Evolutionary conservation across 1,140 invertebrate species (phyloP), one percentile per base, ranked within the genome.

Genomic region (Tetragonula clypearis): DNA sequence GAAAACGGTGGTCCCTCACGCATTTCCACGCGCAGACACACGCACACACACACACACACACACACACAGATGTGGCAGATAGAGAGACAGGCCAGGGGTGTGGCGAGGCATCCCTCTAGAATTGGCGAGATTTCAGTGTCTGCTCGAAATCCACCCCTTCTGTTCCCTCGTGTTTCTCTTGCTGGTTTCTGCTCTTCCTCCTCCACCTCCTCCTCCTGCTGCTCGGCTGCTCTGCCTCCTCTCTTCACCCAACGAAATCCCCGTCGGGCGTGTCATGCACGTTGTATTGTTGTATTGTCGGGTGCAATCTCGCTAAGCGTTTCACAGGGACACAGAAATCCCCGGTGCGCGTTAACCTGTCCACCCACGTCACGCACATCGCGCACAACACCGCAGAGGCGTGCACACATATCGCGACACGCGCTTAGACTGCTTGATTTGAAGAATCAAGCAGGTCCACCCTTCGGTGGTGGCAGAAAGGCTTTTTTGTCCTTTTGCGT

Each of bases 291-390:
- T 92, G 93, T 93, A 94, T 95, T 95, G 94, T 95, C 94, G 93
- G 91, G 90, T 92, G 94, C 94, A 95, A 95, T 95, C 92, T 94
- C 94, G 92, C 94, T 95, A 95, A 95, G 94, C 94, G 94, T 93
- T 95, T 94, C 93, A 91, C 92, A 87, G 89, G 91, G 90, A 90
- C 92, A 90, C 90, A 90, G 88, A 87, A 85, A 84, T 91, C 91
- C 89, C 92, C 74, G 86, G 84, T 75, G 26, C 80, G 92, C 91
- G 92, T 93, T 93, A 94, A 94, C 92, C 94, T 94, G 93, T 94
- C 93, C 93, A 93, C 93, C 93, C 93, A 92, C 92, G 92, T 91
- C 89, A 89, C 86, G 90, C 90, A 91, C 90, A 87, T 88, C 88
- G 82, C 69, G 17, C 75, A 26, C 21, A 73, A 73, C 83, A 55